Percentiles rank a stretch among this genome's conserved stretches.
Evolutionary conservation across 2,113 vertebrate genomes (phyloP).

Genomic region (Periophthalmodon schlosseri): DNA sequence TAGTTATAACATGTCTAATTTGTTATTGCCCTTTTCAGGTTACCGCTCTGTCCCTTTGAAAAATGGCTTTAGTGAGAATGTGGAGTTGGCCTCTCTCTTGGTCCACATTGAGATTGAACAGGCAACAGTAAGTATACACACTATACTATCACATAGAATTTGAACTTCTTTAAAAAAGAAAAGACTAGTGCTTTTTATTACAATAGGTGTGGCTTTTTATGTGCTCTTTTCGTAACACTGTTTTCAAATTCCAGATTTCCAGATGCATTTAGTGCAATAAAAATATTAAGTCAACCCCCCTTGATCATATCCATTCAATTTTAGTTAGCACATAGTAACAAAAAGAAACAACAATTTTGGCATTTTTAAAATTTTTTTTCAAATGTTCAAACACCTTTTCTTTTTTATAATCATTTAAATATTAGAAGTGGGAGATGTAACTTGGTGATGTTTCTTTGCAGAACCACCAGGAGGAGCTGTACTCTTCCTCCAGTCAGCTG

Average conservation of each 20-base stretch:
- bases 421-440: background rate
- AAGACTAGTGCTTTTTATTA: too few species aligned
- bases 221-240: too few species aligned
- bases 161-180: too few species aligned
- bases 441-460: conserved; percentile 40
- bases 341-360: too few species aligned
- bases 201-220: too few species aligned
- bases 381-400: background rate
- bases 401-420: background rate
- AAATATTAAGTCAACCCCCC: too few species aligned
- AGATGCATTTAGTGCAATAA: too few species aligned
- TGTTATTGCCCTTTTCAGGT: conserved; percentile 69
- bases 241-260: too few species aligned
- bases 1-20: background rate
- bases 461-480: conserved; percentile 90
- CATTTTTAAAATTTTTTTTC: background rate
- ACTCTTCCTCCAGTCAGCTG: conserved; percentile 89
- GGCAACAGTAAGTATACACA: conserved; percentile 81
- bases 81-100: conserved; percentile 91
- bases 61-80: conserved; percentile 89
- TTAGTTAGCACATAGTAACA: too few species aligned
- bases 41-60: conserved; percentile 92
- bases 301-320: too few species aligned
- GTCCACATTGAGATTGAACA: conserved; percentile 85
- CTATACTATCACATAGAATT: too few species aligned